These are phyloP conservation scores for Blomia tropicalis DNA, from an alignment of 2,888 invertebrate species.

Conservation along the genomic window DNA sequence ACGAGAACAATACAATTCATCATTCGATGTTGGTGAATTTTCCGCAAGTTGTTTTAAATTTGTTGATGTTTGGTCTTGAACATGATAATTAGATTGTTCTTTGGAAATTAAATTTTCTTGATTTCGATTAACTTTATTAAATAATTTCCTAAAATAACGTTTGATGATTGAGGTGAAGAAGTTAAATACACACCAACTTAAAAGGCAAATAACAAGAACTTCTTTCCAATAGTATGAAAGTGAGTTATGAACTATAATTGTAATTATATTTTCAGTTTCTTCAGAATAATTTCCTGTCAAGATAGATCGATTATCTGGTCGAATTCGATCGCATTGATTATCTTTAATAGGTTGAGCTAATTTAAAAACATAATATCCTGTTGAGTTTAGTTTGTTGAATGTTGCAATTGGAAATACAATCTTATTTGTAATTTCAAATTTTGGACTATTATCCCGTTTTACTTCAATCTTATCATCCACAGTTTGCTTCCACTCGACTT, in stretches of 20 bases:
- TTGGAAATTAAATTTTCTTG: background rate
- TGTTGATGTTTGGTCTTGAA: background rate
- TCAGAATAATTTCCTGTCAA: constrained; percentile 25
- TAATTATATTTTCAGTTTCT: constrained; percentile 42
- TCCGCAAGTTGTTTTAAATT: background rate
- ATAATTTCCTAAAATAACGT: background rate
- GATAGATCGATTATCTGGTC: constrained; percentile 29
- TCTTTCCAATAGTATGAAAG: constrained; percentile 73
- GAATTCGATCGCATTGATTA: constrained; percentile 1
- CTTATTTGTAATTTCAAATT: background rate
- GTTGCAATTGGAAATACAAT: background rate
- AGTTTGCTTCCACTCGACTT: constrained; percentile 23
- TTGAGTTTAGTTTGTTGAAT: background rate
- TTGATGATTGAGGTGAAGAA: constrained; percentile 39
- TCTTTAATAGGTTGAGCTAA: background rate
- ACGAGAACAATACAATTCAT: constrained; percentile 41
- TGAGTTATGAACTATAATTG: constrained; percentile 53
- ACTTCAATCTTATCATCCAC: background rate
- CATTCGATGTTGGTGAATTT: background rate
- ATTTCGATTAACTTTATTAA: background rate
- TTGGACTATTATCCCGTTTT: background rate
- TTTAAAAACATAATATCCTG: constrained; percentile 23
- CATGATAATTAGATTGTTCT: background rate
- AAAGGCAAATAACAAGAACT: constrained; percentile 55
- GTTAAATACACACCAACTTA: constrained; percentile 54